phyloP scores from a whole-genome alignment of 2,888 invertebrate genomes.

The Flexamia atlantica region DNA sequence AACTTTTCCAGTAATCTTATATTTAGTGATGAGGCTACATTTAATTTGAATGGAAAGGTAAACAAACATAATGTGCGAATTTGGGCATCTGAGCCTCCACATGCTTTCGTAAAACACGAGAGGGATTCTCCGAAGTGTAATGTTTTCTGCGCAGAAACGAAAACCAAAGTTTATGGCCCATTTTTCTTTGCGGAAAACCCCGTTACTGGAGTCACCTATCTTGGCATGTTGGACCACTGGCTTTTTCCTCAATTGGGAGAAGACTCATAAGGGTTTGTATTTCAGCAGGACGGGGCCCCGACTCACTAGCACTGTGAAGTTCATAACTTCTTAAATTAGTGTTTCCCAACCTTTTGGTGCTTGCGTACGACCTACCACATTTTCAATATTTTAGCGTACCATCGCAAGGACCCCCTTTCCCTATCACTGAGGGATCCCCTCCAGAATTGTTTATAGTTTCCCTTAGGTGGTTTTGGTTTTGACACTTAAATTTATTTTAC shows the following conservation, averaged over 20 bases:
- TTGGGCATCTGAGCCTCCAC: conserved; percentile 35
- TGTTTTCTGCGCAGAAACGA: not conserved
- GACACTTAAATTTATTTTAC: too few species aligned
- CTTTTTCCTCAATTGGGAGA: conserved; percentile 24
- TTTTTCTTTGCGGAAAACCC: conserved; percentile 19
- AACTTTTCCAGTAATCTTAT: conserved; percentile 31
- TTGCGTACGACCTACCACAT: too few species aligned
- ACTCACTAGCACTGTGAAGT: conserved; percentile 40
- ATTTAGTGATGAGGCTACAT: conserved; percentile 33
- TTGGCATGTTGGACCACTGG: conserved; percentile 21
- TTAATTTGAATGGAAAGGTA: conserved; percentile 22
- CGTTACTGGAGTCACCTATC: conserved; percentile 2
- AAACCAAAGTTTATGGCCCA: conserved; percentile 33
- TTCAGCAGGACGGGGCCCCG: conserved; percentile 36
- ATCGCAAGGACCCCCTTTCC: too few species aligned
- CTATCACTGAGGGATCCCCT: too few species aligned
- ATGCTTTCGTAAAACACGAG: conserved; percentile 21
- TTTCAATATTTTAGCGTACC: too few species aligned
- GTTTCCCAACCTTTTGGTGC: too few species aligned
- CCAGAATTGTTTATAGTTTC: too few species aligned
- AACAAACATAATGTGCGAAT: conserved; percentile 16
- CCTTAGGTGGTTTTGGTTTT: too few species aligned
- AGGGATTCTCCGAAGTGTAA: conserved; percentile 28
- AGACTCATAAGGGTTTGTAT: conserved; percentile 5
- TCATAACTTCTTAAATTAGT: conserved; percentile 33